A percentile compares a stretch with the other conserved stretches of the same genome.
Conservation (phyloP, 2,888 invertebrate species). For the Orthonevra nobilis region DNA sequence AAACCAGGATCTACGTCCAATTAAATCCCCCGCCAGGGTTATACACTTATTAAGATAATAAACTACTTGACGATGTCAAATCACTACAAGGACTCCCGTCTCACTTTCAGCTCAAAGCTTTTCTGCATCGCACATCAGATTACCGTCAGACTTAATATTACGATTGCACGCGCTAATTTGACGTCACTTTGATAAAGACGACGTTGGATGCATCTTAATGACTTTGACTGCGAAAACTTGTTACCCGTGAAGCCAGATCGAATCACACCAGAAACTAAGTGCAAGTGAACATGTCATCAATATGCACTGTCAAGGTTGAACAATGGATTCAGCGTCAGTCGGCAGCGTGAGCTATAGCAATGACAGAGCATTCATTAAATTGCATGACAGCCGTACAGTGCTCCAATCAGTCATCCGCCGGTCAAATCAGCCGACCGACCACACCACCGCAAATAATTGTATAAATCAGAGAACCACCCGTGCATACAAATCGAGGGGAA, state of each 20-base stretch:
- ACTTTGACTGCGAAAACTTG: neutral
- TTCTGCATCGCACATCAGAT: constrained; percentile 21
- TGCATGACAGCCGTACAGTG: constrained; percentile 37
- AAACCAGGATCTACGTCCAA: too few species aligned
- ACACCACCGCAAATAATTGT: constrained; percentile 46
- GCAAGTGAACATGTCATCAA: constrained; percentile 32
- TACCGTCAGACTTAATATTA: neutral
- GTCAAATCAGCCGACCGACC: constrained; percentile 26
- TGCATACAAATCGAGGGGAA: constrained; percentile 33
- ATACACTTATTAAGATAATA: neutral
- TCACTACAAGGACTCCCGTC: constrained; percentile 36
- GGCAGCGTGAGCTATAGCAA: constrained; percentile 9
- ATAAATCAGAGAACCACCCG: constrained; percentile 2
- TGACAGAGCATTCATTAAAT: constrained; percentile 15
- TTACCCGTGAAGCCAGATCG: neutral
- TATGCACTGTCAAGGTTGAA: constrained; percentile 44
- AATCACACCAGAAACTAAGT: constrained; percentile 15
- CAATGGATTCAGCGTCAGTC: too few species aligned
- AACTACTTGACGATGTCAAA: neutral
- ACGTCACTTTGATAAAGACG: constrained; percentile 11
- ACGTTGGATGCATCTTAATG: neutral
- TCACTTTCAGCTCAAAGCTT: constrained; percentile 14
- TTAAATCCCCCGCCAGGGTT: too few species aligned
- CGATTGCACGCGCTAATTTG: neutral
- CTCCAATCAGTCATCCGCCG: constrained; percentile 45